Percentiles rank a stretch among this genome's conserved stretches.
phyloP scores from a whole-genome alignment of 2,113 vertebrate species.

The Xiphorhynchus elegans region DNA sequence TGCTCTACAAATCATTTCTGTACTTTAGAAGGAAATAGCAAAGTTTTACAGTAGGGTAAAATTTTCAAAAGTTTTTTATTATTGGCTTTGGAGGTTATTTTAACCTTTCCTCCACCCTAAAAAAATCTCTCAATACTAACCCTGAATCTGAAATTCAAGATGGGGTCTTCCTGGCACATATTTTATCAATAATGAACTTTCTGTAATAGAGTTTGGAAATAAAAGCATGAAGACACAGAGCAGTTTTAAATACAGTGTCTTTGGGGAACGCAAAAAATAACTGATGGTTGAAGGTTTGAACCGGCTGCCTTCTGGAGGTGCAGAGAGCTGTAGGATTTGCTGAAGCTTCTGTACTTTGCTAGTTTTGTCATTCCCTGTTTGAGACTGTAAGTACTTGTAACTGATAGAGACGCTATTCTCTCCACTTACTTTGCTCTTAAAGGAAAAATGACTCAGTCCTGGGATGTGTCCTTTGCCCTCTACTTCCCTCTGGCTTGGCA shows the following conservation, averaged over 20 bases:
- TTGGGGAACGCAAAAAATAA: not conserved
- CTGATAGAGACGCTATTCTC: not conserved
- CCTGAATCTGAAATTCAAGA: not conserved
- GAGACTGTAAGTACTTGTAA: not conserved
- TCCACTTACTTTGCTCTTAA: not conserved
- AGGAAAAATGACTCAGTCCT: not conserved
- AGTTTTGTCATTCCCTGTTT: not conserved
- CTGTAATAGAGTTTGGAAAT: not conserved
- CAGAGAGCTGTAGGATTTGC: not conserved
- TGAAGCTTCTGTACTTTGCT: not conserved
- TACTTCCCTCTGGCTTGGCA: not conserved
- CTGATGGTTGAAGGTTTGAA: not conserved
- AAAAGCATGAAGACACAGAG: not conserved
- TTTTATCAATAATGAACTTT: not conserved
- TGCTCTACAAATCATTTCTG: not conserved
- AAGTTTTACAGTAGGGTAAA: not conserved
- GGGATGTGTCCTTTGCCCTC: not conserved
- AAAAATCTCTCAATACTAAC: not conserved
- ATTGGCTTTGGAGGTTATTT: not conserved
- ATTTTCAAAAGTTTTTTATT: not conserved
- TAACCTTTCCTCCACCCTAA: not conserved
- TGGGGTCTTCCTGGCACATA: not conserved
- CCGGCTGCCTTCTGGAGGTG: conserved; percentile 1
- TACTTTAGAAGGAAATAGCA: not conserved
- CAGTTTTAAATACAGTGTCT: not conserved